phyloP scores from a whole-genome alignment of 2,113 vertebrate species.

The Rhinichthys klamathensis region DNA sequence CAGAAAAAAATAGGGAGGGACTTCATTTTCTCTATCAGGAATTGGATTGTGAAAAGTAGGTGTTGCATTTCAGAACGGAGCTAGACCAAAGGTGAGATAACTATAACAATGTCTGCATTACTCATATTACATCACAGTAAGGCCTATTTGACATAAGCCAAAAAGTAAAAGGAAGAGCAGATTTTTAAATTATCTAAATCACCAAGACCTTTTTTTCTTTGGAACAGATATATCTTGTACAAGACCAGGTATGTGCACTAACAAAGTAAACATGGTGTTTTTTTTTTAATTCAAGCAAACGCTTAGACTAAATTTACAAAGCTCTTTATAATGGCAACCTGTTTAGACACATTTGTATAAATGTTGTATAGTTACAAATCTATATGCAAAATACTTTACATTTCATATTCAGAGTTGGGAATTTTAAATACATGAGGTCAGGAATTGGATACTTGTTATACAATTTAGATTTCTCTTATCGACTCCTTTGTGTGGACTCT shows the following conservation, averaged over 20 bases:
- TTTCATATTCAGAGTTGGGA: too few relatives aligned
- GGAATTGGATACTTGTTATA: too few relatives aligned
- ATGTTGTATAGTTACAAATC: too few relatives aligned
- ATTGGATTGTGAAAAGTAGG: not conserved
- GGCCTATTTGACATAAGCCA: not conserved
- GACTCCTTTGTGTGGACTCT: too few relatives aligned
- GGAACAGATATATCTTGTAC: not conserved
- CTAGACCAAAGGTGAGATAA: conserved; percentile 15
- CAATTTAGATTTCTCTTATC: too few relatives aligned
- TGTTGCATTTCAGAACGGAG: not conserved
- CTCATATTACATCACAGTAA: not conserved
- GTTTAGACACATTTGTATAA: not conserved
- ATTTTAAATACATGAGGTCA: too few relatives aligned
- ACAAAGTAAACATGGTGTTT: not conserved
- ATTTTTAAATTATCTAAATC: not conserved
- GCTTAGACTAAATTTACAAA: not conserved
- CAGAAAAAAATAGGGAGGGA: not conserved
- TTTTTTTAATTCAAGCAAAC: not conserved
- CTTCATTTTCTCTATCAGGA: not conserved
- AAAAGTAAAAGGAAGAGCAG: not conserved
- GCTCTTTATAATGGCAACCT: not conserved
- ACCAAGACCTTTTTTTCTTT: not conserved
- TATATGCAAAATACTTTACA: too few relatives aligned
- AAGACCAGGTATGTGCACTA: not conserved
- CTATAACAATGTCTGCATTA: not conserved